phyloP scores from a whole-genome alignment of 2,888 invertebrate species.

The Ctena decussata region DNA sequence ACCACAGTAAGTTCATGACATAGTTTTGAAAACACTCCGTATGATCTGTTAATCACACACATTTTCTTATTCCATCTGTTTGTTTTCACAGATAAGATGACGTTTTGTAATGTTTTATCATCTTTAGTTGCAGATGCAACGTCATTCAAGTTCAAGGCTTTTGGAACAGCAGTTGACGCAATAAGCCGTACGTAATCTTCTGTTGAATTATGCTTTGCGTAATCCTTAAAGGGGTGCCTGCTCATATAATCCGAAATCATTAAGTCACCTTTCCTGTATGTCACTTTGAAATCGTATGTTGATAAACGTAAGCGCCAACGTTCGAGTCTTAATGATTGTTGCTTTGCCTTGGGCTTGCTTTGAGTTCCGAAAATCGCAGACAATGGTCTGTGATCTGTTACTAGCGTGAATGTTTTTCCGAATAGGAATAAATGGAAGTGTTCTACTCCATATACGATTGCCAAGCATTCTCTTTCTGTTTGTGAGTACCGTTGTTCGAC shows the following conservation, averaged over 20 bases:
- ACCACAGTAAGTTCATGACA: not conserved
- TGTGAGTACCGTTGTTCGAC: constrained; percentile 72
- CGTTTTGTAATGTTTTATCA: constrained; percentile 27
- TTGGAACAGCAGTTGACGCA: constrained; percentile 49
- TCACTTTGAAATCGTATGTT: constrained; percentile 54
- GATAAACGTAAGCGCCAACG: constrained; percentile 60
- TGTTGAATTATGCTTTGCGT: constrained; percentile 37
- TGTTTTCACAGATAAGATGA: constrained; percentile 11
- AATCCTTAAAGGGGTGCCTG: constrained; percentile 58
- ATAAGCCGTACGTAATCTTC: constrained; percentile 56
- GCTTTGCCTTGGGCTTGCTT: not conserved
- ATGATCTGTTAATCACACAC: too few species aligned
- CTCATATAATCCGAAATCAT: constrained; percentile 70
- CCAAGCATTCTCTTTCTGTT: constrained; percentile 73
- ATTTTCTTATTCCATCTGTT: too few species aligned
- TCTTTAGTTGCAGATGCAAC: constrained; percentile 34
- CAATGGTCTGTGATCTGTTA: constrained; percentile 77
- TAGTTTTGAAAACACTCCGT: not conserved
- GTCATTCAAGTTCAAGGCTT: constrained; percentile 55
- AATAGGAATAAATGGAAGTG: constrained; percentile 76
- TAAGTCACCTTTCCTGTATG: constrained; percentile 51
- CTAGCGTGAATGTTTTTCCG: constrained; percentile 64
- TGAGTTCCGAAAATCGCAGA: not conserved
- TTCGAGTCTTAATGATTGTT: constrained; percentile 52
- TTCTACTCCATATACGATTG: constrained; percentile 75